These are phyloP conservation scores for Myiagra hebetior DNA, from an alignment of 2,113 vertebrate species.

Conservation along the genomic window DNA sequence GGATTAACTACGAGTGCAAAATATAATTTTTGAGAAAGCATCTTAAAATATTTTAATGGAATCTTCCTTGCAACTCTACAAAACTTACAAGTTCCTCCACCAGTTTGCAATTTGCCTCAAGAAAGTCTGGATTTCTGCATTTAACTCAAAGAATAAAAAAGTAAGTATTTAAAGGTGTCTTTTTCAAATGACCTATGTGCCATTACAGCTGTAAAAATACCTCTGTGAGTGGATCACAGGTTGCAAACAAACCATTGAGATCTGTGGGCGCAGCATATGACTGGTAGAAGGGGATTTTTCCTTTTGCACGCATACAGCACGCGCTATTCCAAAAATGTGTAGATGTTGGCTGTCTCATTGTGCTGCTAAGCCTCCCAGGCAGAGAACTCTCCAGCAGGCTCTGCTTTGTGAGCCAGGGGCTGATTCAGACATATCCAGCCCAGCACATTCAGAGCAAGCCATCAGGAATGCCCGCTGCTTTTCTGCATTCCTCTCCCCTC, in stretches of 20 bases:
- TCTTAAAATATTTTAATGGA: neutral
- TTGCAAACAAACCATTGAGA: neutral
- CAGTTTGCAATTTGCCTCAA: neutral
- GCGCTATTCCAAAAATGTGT: conserved; percentile 54
- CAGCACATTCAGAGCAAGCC: conserved; percentile 25
- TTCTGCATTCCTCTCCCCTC: neutral
- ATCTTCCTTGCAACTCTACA: neutral
- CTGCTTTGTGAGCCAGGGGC: neutral
- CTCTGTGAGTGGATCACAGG: neutral
- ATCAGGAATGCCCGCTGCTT: neutral
- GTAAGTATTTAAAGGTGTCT: neutral
- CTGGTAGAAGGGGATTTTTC: neutral
- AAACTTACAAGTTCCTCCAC: neutral
- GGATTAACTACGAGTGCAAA: neutral
- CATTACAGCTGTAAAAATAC: neutral
- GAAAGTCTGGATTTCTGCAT: neutral
- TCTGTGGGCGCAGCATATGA: neutral
- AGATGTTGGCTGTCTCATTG: conserved; percentile 55
- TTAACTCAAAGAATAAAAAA: neutral
- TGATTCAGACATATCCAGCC: neutral
- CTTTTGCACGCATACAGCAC: neutral
- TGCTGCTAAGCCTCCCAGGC: conserved; percentile 25
- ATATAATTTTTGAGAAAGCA: neutral
- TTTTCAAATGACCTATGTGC: neutral
- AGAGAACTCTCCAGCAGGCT: neutral